A percentile compares a stretch with the other conserved stretches of the same genome.
Evolutionary conservation across 2,797 vertebrate species (phyloP).

Genomic region (Ctenopoma multispine): DNA sequence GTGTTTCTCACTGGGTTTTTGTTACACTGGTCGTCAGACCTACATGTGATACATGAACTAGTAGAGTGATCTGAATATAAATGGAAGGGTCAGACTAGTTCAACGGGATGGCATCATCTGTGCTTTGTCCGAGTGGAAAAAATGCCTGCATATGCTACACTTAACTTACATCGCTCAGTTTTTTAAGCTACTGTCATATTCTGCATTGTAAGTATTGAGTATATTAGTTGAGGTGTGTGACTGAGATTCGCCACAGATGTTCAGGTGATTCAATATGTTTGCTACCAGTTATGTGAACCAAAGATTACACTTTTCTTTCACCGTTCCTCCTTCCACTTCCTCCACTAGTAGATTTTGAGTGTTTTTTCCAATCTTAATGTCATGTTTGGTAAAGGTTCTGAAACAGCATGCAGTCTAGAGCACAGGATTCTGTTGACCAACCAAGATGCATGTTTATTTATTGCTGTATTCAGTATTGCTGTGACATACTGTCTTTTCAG

Average conservation of each 20-base stretch:
- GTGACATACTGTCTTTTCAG: constrained; percentile 47
- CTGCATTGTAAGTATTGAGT: constrained; percentile 11
- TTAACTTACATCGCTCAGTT: constrained; percentile 16
- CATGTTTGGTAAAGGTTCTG: constrained; percentile 33
- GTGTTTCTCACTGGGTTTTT: constrained; percentile 51
- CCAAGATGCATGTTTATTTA: constrained; percentile 74
- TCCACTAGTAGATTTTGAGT: constrained; percentile 27
- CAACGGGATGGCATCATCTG: constrained; percentile 54
- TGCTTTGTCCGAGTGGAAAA: constrained; percentile 34
- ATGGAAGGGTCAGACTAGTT: constrained; percentile 54
- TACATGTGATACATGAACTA: constrained; percentile 39
- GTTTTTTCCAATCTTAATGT: constrained; percentile 40
- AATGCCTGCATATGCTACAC: constrained; percentile 15
- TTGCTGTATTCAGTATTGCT: constrained; percentile 62
- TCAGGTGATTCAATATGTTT: constrained; percentile 22
- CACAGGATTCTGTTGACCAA: constrained; percentile 52
- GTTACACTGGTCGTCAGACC: constrained; percentile 22
- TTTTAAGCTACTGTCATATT: constrained; percentile 20
- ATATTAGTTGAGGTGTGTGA: constrained; percentile 27
- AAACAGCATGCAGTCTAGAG: constrained; percentile 61
- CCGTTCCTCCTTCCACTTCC: constrained; percentile 28
- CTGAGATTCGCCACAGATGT: not conserved
- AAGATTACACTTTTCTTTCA: constrained; percentile 63
- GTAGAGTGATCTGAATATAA: constrained; percentile 55
- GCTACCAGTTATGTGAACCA: constrained; percentile 60